Evolutionary conservation across 2,888 invertebrate genomes (phyloP).

Genomic region (Trilocha varians): DNA sequence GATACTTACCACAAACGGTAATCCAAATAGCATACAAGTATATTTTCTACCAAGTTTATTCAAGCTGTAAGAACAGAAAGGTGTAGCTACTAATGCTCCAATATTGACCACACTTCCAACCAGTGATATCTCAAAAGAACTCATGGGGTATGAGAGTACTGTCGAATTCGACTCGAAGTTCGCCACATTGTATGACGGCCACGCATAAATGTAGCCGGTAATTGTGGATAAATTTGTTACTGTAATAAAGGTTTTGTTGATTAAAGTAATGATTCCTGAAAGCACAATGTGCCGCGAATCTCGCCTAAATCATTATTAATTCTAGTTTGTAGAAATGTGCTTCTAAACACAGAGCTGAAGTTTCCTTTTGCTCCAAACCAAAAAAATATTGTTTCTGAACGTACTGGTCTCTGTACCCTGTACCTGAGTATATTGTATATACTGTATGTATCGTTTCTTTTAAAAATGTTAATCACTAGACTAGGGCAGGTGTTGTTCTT

Average conservation of each 20-base stretch:
- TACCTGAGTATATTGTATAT: no score
- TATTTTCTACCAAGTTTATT: slow-evolving; percentile 45
- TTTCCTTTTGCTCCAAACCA: no score
- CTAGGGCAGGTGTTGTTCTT: no score
- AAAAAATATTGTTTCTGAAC: no score
- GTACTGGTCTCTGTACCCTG: no score
- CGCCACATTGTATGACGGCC: slow-evolving; percentile 49
- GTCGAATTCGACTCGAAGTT: slow-evolving; percentile 44
- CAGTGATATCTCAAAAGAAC: slow-evolving; percentile 31
- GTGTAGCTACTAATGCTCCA: slow-evolving; percentile 38
- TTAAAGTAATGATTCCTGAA: no score
- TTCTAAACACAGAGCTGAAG: no score
- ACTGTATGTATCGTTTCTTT: no score
- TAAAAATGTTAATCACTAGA: no score
- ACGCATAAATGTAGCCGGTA: slow-evolving; percentile 43
- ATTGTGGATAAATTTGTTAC: slow-evolving; percentile 36
- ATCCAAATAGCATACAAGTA: slow-evolving; percentile 41
- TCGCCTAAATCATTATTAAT: no score
- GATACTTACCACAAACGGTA: slow-evolving; percentile 34
- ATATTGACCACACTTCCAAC: slow-evolving; percentile 43
- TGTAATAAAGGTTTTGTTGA: slow-evolving; percentile 16
- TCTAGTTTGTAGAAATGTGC: no score
- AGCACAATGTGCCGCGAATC: no score
- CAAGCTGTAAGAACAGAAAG: slow-evolving; percentile 34
- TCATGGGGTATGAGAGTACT: slow-evolving; percentile 34